Conservation (phyloP, 2,113 vertebrate genomes). For the Genyomyrus donnyi region DNA sequence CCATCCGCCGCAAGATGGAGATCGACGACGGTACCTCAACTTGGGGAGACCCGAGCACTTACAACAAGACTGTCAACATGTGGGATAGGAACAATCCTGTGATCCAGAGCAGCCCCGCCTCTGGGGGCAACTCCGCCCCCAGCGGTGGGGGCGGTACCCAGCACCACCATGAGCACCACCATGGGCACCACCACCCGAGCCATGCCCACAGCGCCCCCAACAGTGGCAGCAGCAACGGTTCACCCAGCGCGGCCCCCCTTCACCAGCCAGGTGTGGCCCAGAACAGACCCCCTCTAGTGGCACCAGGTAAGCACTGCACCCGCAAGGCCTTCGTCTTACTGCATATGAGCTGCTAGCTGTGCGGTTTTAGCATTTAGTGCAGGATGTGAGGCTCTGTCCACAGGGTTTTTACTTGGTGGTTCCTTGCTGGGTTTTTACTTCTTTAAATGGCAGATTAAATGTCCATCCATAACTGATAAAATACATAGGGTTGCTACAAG, state of each 20-base stretch:
- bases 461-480: not conserved
- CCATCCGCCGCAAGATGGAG: slow-evolving; percentile 95
- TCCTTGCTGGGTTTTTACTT: not conserved
- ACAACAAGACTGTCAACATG: slow-evolving; percentile 90
- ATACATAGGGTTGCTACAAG: not conserved
- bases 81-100: slow-evolving; percentile 93
- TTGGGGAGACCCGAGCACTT: slow-evolving; percentile 87
- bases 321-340: not conserved
- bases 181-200: slow-evolving; percentile 62
- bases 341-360: not conserved
- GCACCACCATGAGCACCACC: slow-evolving; percentile 47
- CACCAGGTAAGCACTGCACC: slow-evolving; percentile 62
- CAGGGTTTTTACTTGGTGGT: not conserved
- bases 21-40: slow-evolving; percentile 97
- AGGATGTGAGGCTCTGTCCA: not conserved
- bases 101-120: slow-evolving; percentile 58
- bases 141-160: slow-evolving; percentile 63
- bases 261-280: slow-evolving; percentile 75
- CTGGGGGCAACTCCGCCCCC: slow-evolving; percentile 61
- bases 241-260: slow-evolving; percentile 64
- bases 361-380: not conserved
- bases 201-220: slow-evolving; percentile 57
- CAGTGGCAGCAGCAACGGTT: slow-evolving; percentile 48
- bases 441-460: not conserved
- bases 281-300: slow-evolving; percentile 74